A percentile compares a stretch with the other conserved stretches of the same genome.
Evolutionary conservation across 2,888 invertebrate genomes (phyloP).

Genomic region (Sicus ferrugineus): DNA sequence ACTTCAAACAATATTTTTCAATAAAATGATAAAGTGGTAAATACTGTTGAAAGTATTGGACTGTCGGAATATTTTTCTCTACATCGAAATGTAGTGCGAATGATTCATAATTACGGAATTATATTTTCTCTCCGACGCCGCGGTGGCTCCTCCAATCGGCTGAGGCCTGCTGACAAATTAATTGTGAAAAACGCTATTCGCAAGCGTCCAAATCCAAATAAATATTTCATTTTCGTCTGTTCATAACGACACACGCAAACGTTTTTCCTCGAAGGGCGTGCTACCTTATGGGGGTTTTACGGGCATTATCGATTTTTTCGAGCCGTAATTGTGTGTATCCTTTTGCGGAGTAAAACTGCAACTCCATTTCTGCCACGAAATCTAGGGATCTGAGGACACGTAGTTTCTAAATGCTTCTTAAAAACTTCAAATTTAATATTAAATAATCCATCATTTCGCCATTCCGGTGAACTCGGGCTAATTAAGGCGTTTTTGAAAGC

Average conservation of each 20-base stretch:
- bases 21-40: too few species aligned
- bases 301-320: conserved; percentile 25
- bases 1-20: too few species aligned
- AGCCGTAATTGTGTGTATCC: conserved; percentile 9
- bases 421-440: too few species aligned
- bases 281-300: neutral
- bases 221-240: neutral
- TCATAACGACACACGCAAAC: neutral
- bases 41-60: too few species aligned
- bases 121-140: neutral
- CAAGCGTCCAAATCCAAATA: neutral
- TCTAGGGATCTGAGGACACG: too few species aligned
- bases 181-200: neutral
- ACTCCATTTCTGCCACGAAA: neutral
- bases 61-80: conserved; percentile 21
- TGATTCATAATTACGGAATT: conserved; percentile 23
- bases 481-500: too few species aligned
- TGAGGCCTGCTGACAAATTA: neutral
- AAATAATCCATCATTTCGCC: too few species aligned
- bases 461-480: too few species aligned
- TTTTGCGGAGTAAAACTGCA: neutral
- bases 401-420: too few species aligned
- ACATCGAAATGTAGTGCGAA: conserved; percentile 25
- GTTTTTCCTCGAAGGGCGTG: conserved; percentile 4
- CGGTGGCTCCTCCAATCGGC: neutral